Evolutionary conservation across 2,888 invertebrate genomes (phyloP), one percentile per base, ranked within the genome.

Genomic region (Trichacis sp.): DNA sequence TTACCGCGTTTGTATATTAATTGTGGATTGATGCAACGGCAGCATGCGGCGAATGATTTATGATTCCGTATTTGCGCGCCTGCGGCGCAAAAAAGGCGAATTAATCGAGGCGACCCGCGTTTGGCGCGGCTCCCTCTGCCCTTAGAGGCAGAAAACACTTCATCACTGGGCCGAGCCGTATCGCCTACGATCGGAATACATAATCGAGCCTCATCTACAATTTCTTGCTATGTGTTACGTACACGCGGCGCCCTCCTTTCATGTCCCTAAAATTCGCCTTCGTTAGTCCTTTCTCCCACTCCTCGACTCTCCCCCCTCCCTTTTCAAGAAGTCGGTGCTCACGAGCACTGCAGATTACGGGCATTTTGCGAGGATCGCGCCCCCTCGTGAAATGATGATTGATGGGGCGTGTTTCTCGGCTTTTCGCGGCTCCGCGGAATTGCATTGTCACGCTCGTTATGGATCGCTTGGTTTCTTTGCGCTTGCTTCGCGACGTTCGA

Each of bases 151-250:
- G 76, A 78, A 76, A 78, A 76, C 75, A 77, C 79, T 79, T 72
- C 74, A 74, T 77, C 77, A 78, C 64, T 69, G 71, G 71, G 72
- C 71, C 68, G 66, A 70, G 70, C 72, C 74, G 73, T 79, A 79
- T 79, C 79, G 74, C 71, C 69, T 74, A 73, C 77, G 78, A 77
- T 79, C 76, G 71, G 77, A 77, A 78, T 79, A 78, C 77, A 71
- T 78, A 79, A 79, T 79, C 78, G 72, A 60, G 73, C 68, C 75
- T 77, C 77, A 77, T 79, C 78, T 77, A 77, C 78, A 77, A 77
- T 78, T 76, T 78, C 74, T 70, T 64, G 68, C 52, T 52, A 59
- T 45, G 58, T 45, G 61, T 57, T 51, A 49, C 60, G 65, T 61
- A 61, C 54, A 61, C 61, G 57, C 60, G 59, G 50, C 53, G 50